phyloP scores from a whole-genome alignment of 2,888 invertebrate species.

The Lasiommata megera region DNA sequence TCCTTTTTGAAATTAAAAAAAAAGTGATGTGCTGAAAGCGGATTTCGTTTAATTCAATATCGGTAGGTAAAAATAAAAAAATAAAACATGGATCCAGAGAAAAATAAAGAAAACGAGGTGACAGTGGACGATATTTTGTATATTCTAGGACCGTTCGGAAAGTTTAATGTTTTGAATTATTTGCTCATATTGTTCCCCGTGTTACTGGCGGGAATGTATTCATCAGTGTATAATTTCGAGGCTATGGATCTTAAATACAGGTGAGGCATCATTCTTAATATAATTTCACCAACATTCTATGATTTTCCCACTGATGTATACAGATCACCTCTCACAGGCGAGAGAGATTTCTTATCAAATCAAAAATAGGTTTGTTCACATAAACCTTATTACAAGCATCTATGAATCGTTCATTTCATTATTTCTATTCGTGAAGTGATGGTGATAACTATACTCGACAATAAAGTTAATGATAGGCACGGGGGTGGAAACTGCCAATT shows the following conservation, averaged over 20 bases:
- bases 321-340: no score
- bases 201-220: conserved; percentile 67
- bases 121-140: conserved; percentile 70
- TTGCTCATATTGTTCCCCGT: conserved; percentile 66
- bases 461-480: no score
- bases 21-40: conserved; percentile 26
- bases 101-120: conserved; percentile 57
- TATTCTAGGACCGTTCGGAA: conserved; percentile 65
- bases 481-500: no score
- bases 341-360: no score
- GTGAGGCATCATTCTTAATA: conserved; percentile 40
- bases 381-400: no score
- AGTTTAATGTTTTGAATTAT: conserved; percentile 64
- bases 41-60: not conserved
- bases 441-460: no score
- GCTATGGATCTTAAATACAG: conserved; percentile 71
- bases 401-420: no score
- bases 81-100: conserved; percentile 66
- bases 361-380: no score
- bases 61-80: conserved; percentile 4
- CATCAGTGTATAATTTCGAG: conserved; percentile 74
- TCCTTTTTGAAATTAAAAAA: not conserved
- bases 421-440: no score
- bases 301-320: no score
- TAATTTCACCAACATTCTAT: no score